Evolutionary conservation across 1,140 invertebrate species (phyloP), one percentile per base, ranked within the genome.

Genomic region (Drosophila kanapiae): DNA sequence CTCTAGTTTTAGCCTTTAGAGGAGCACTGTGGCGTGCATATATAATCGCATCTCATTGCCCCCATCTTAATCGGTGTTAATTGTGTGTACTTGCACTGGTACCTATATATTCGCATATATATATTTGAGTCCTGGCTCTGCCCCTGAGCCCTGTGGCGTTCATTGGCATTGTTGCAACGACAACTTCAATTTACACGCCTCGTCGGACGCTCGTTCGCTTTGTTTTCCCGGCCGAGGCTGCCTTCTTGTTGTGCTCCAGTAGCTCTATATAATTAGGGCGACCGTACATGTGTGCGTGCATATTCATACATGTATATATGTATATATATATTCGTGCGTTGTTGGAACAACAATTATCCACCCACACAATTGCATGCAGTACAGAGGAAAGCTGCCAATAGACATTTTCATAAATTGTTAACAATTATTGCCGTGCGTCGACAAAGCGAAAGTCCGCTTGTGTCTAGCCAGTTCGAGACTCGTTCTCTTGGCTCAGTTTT

Each of bases 381-480:
- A 27, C 53, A 14, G 13, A 72, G 54, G 29, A 58, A 40, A 43
- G 27, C 49, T 77, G 69, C 78, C 78, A 72, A 84, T 82, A 78
- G 80, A 88, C 68, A 84, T 88, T 88, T 88, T 88, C 75, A 90
- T 90, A 79, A 90, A 90, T 90, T 88, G 75, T 90, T 79, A 85
- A 90, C 81, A 90, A 90, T 90, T 85, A 84, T 70, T 67, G 63
- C 80, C 63, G 54, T 57, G 63, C 57, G 69, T 16, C 59, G 67
- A 62, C 79, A 75, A 79, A 76, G 75, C 62, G 64, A 75, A 81
- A 56, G 78, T 74, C 75, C 63, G 76, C 68, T 35, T 78, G 53
- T 53, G 76, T 71, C 59, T 57, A 57, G 51, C 75, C 57, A 40
- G 16, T 57, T 33, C 79, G 29, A 54, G 35, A 43, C 48, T 53